Base-by-base conservation (phyloP, 2,888 invertebrate species). In the Agrypnus murinus region DNA sequence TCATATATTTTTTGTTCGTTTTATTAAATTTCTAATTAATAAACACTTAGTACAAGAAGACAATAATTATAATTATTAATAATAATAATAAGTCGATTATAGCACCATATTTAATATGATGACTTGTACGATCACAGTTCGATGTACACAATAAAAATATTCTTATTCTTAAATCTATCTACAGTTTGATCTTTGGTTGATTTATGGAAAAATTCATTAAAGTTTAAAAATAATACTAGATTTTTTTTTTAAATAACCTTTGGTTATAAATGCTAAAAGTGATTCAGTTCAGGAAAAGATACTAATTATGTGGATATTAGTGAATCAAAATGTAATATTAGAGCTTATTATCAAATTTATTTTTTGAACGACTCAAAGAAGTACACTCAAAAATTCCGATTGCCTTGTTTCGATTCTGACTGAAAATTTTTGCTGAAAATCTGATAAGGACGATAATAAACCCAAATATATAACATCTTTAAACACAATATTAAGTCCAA, bases 71-170 rank as follows among this genome's bases (percentile, higher is more conserved):
- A 25, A 25, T 25, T 25, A n/a, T n/a, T n/a, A n/a, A 48, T 70
- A 55, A 57, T 68, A n/a, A n/a, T 60, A 60, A 53, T 66, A 73
- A 63, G 64, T 74, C 58, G 60, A 62, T 43, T 77, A n/a, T n/a
- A 81, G 80, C 82, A 81, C 80, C 83, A 82, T 82, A 82, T 83
- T 77, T 80, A 77, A 83, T 83, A 83, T 81, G 83, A 81, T 81
- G 81, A 74, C 80, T 77, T 76, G 25, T 69, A 60, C 59, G 60
- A 72, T 72, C 72, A 72, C 72, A 72, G 72, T 69, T 69, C 60
- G 48, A 62, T 66, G 65, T 70, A 65, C 70, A 65, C 65, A 17
- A 58, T 69, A 69, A 70, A 60, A 57, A 62, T 64, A 64, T 31
- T 64, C 10, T 25, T 3, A n/a, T 63, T n/a, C 7, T 38, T n/a